A percentile compares a stretch with the other conserved stretches of the same genome.
These are phyloP conservation scores for Hylia prasina DNA, from an alignment of 2,113 vertebrate species.

Conservation along the genomic window DNA sequence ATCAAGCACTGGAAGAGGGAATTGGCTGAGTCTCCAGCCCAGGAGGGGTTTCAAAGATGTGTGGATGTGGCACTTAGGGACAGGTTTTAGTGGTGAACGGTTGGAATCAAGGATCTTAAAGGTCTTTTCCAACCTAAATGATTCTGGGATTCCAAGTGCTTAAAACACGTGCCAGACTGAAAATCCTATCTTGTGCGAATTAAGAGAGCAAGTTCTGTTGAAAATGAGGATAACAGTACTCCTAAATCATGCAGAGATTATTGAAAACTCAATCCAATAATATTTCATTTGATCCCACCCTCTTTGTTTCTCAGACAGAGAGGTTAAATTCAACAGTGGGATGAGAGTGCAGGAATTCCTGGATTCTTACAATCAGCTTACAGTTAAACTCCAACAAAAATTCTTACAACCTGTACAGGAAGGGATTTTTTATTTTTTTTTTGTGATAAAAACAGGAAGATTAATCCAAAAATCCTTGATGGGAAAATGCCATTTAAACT, in stretches of 20 bases:
- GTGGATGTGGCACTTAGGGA: background rate
- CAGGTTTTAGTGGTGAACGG: background rate
- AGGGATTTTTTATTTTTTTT: fast-evolving
- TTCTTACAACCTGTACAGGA: background rate
- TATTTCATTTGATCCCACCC: background rate
- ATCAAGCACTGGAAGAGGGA: background rate
- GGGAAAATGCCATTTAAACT: background rate
- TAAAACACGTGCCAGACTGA: background rate
- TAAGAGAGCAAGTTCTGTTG: background rate
- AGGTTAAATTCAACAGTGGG: background rate
- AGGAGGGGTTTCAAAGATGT: background rate
- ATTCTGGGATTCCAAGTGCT: background rate
- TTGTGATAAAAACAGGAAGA: background rate
- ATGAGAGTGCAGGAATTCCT: background rate
- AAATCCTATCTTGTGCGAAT: background rate
- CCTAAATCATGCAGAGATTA: background rate
- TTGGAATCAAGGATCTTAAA: background rate
- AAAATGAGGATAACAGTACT: background rate
- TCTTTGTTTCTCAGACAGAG: background rate
- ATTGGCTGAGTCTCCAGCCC: background rate
- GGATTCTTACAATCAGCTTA: background rate
- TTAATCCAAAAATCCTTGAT: background rate
- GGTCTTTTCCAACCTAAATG: background rate
- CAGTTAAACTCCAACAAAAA: background rate
- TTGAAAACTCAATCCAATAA: background rate